These are phyloP conservation scores for Melanostoma mellinum DNA, from an alignment of 2,888 invertebrate genomes.

Conservation along the genomic window DNA sequence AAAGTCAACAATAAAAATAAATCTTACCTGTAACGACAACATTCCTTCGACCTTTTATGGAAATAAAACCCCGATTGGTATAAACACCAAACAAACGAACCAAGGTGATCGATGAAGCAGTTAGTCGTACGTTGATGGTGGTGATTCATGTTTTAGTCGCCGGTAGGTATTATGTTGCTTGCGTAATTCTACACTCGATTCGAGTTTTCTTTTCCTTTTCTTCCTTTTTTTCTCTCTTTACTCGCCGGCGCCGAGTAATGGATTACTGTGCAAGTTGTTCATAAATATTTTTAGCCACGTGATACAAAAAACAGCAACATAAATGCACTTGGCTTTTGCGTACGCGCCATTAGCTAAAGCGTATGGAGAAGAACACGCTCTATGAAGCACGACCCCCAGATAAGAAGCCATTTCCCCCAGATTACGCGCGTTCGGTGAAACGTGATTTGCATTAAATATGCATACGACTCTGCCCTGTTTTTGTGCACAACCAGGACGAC, in stretches of 20 bases:
- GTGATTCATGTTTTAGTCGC: constrained; percentile 35
- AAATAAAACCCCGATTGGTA: constrained; percentile 10
- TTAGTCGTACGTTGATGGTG: not conserved
- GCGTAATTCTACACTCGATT: constrained; percentile 18
- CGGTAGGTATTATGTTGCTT: constrained; percentile 27
- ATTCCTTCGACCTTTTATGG: constrained; percentile 57
- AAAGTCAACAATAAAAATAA: constrained; percentile 47
- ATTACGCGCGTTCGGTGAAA: constrained; percentile 39
- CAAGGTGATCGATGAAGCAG: constrained; percentile 47
- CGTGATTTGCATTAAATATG: constrained; percentile 57
- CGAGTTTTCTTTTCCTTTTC: not conserved
- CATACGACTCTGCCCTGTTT: not conserved
- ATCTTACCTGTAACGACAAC: constrained; percentile 45
- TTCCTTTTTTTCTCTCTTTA: no score
- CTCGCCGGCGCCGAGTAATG: not conserved
- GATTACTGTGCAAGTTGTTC: constrained; percentile 2
- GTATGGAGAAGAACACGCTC: constrained; percentile 22
- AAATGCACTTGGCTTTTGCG: constrained; percentile 12
- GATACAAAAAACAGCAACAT: constrained; percentile 1
- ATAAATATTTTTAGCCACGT: constrained; percentile 29
- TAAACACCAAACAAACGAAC: not conserved
- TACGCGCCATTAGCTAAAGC: constrained; percentile 33
- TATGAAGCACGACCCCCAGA: constrained; percentile 26
- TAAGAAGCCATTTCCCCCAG: constrained; percentile 43
- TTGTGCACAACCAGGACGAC: not conserved